Percentiles rank a stretch among this genome's conserved stretches.
These are phyloP conservation scores for Zelleria hepariella DNA, from an alignment of 2,888 invertebrate species.

Conservation along the genomic window DNA sequence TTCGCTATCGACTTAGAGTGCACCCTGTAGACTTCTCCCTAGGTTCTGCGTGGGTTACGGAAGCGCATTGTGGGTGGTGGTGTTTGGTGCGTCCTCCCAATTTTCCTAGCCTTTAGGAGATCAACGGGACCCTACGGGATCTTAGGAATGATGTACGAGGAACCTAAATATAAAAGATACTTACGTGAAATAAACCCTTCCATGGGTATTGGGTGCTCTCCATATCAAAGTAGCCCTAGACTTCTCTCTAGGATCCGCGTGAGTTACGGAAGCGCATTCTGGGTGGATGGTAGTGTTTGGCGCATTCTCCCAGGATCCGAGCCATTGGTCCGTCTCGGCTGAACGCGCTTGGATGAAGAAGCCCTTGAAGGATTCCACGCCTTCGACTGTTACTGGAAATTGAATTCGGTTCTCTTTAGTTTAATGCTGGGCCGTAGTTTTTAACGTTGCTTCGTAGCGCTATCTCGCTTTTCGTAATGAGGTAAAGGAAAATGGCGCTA, in stretches of 20 bases:
- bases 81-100: conserved; percentile 81
- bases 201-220: conserved; percentile 76
- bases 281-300: conserved; percentile 83
- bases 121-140: too few relatives aligned
- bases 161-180: too few relatives aligned
- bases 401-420: too few relatives aligned
- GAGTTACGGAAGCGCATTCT: conserved; percentile 85
- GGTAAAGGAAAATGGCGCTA: too few relatives aligned
- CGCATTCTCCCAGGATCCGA: conserved; percentile 80
- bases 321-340: conserved; percentile 78
- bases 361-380: conserved; percentile 79
- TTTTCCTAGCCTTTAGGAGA: conserved; percentile 84
- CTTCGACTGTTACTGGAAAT: conserved; percentile 73
- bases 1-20: too few relatives aligned
- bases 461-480: too few relatives aligned
- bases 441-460: too few relatives aligned
- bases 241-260: conserved; percentile 82
- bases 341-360: conserved; percentile 88
- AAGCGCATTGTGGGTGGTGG: conserved; percentile 86
- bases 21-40: conserved; percentile 79
- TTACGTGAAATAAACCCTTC: conserved; percentile 87
- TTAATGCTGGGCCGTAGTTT: too few relatives aligned
- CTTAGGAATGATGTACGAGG: too few relatives aligned
- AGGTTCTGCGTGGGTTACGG: conserved; percentile 84
- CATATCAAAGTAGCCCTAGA: conserved; percentile 80